Evolutionary conservation across 2,113 vertebrate species (phyloP).

Genomic region (Sprattus sprattus): DNA sequence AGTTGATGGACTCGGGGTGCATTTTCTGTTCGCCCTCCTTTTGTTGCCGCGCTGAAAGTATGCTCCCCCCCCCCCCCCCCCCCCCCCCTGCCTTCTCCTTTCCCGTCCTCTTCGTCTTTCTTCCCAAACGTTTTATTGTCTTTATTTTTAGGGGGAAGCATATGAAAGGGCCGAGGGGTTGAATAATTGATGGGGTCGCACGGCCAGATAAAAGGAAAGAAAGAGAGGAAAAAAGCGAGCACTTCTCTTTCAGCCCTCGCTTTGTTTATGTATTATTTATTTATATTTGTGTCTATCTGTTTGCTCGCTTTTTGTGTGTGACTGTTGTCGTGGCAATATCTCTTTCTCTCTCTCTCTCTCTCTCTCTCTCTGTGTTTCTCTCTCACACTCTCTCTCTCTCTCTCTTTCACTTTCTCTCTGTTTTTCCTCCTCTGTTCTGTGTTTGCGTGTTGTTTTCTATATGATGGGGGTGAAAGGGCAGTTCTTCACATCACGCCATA

Average conservation of each 20-base stretch:
- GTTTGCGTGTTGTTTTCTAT: neutral
- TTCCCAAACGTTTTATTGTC: slow-evolving; percentile 45
- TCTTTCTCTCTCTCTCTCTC: neutral
- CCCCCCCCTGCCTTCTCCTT: neutral
- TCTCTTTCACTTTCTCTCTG: neutral
- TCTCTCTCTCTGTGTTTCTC: neutral
- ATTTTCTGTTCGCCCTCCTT: slow-evolving; percentile 36
- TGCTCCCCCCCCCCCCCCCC: neutral
- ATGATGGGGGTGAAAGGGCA: neutral
- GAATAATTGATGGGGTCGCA: slow-evolving; percentile 49
- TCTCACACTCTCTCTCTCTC: neutral
- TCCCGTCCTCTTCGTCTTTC: neutral
- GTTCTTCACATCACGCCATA: neutral
- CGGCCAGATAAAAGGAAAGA: slow-evolving; percentile 48
- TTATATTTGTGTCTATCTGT: slow-evolving; percentile 41
- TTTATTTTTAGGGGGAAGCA: slow-evolving; percentile 51
- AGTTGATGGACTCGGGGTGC: slow-evolving; percentile 19
- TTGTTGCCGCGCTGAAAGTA: slow-evolving; percentile 38
- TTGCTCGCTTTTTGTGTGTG: slow-evolving; percentile 35
- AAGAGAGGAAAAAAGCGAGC: neutral
- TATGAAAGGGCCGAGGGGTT: slow-evolving; percentile 48
- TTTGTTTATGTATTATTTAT: slow-evolving; percentile 27
- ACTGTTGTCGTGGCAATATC: slow-evolving; percentile 6
- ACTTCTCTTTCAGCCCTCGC: slow-evolving; percentile 39
- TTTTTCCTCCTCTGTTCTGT: slow-evolving; percentile 1